These are phyloP conservation scores for Anas platyrhynchos DNA, from an alignment of 2,113 vertebrate species.

Conservation along the genomic window DNA sequence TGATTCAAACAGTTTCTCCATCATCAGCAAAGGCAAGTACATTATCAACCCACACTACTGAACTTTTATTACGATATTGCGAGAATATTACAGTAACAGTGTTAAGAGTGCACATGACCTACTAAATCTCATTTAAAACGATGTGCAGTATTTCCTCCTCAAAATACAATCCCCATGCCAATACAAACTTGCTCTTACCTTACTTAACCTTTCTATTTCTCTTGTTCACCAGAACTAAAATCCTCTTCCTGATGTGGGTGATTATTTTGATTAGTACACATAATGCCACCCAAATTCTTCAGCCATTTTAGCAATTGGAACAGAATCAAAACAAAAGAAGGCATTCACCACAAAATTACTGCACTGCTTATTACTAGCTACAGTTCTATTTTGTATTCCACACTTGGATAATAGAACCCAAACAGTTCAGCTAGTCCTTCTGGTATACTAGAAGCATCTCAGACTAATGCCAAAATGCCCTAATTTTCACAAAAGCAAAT, in stretches of 20 bases:
- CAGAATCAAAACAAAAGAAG: conserved; percentile 39
- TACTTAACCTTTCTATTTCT: conserved; percentile 44
- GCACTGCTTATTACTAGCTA: background rate
- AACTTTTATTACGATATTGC: background rate
- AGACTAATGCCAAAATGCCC: background rate
- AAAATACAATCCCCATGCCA: background rate
- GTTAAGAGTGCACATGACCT: background rate
- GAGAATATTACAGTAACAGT: background rate
- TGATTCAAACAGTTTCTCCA: background rate
- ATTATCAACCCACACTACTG: background rate
- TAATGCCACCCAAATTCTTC: conserved; percentile 46
- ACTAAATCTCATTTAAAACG: background rate
- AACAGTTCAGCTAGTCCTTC: conserved; percentile 18
- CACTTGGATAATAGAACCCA: background rate
- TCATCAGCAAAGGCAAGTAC: background rate
- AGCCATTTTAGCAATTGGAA: conserved; percentile 45
- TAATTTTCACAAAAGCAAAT: conserved; percentile 18
- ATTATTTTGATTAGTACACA: conserved; percentile 51
- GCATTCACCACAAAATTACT: conserved; percentile 26
- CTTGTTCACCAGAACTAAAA: conserved; percentile 28
- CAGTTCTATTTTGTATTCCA: conserved; percentile 25
- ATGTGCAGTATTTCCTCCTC: background rate
- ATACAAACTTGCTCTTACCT: conserved; percentile 21
- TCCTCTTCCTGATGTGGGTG: conserved; percentile 26
- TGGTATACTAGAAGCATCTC: background rate